Base-by-base conservation (phyloP, 2,888 invertebrate genomes). In the Drosophila nigritarsus region DNA sequence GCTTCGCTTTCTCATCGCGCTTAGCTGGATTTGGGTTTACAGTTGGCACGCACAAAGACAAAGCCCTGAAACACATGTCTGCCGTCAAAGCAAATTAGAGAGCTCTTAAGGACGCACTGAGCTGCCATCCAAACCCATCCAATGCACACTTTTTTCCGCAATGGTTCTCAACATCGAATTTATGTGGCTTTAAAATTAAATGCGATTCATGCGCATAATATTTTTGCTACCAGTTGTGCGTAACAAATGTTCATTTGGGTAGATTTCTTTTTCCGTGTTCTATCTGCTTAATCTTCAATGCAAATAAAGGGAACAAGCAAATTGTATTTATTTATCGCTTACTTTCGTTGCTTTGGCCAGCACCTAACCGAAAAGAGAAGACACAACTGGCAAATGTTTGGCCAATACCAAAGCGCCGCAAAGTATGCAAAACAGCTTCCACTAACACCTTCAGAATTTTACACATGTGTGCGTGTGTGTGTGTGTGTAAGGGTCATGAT, bases 241-340 rank as follows among this genome's bases (percentile, higher is more conserved):
- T 15, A 45, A 62, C 24, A 54, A 63, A 58, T 77, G 56, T 75
- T 72, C 64, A 73, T 78, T 83, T 82, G 49, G 61, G n/a, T 38
- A 4, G 11, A 0, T 15, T 27, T 29, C 51, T 54, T 24, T 20
- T 65, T 87, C 75, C 87, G 87, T 89, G 85, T 72, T 79, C 80
- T 85, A 85, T 89, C 85, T 80, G 75, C 73, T 67, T 73, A 75
- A 85, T 85, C 85, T 89, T 69, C 72, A 87, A 89, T 87, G 77
- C 78, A 85, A 87, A 85, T 89, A 87, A 79, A 83, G 71, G 75
- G 70, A 67, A 51, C 75, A 82, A 78, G 74, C 75, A 86, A 87
- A 89, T 89, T 86, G 81, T 86, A 89, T 86, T 87, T 89, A 89
- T 86, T 89, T 87, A 87, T 89, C 89, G 89, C 85, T 89, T 89